Evolutionary conservation across 2,797 vertebrate genomes (phyloP).

Genomic region (Tokudaia muenninki): DNA sequence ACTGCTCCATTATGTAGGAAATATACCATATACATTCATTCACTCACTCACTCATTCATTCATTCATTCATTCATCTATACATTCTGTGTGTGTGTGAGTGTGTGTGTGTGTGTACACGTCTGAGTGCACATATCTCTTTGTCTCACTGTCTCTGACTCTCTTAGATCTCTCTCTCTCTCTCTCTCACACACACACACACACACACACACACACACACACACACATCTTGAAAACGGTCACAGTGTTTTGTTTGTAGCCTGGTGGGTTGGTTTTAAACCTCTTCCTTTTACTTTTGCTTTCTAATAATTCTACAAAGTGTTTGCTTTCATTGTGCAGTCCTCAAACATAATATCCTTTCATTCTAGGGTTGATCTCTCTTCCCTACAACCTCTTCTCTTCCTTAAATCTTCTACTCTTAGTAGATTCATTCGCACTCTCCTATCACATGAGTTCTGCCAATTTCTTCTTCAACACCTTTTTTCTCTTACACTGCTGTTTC

Average conservation of each 20-base stretch:
- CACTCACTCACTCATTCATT: no score
- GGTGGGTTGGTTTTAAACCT: no score
- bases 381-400: not conserved
- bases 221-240: conserved; percentile 61
- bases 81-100: not conserved
- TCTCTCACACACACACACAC: not conserved
- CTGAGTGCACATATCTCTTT: no score
- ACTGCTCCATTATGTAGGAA: conserved; percentile 83
- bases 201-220: not conserved
- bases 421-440: not conserved
- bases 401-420: not conserved
- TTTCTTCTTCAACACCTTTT: not conserved
- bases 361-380: not conserved
- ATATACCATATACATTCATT: conserved; percentile 60
- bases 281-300: not conserved
- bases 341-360: not conserved
- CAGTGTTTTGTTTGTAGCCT: not conserved
- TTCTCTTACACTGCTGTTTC: not conserved
- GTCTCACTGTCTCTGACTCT: no score
- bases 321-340: not conserved
- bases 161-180: no score
- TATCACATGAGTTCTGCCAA: not conserved
- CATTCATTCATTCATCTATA: no score
- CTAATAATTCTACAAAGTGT: not conserved
- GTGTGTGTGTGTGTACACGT: no score